A percentile compares a stretch with the other conserved stretches of the same genome.
Evolutionary conservation across 2,113 vertebrate genomes (phyloP).

Genomic region (Malurus melanocephalus): DNA sequence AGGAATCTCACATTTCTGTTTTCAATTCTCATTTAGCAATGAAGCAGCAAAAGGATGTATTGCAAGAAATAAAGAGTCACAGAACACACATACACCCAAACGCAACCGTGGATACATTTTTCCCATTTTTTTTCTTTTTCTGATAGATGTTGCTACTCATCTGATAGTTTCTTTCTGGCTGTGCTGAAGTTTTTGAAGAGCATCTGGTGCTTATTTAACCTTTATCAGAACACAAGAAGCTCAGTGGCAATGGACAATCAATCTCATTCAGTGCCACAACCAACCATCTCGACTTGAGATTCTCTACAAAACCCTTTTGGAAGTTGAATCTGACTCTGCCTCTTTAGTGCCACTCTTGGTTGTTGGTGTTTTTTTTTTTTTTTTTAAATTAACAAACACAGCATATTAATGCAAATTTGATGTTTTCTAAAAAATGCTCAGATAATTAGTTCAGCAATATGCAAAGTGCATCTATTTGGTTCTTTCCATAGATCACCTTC

Average conservation of each 20-base stretch:
- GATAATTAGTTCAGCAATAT: conserved; percentile 63
- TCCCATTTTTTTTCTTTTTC: conserved; percentile 18
- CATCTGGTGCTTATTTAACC: conserved; percentile 28
- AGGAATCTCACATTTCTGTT: neutral
- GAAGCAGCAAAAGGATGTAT: conserved; percentile 30
- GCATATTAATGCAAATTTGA: conserved; percentile 57
- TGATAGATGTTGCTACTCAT: conserved; percentile 23
- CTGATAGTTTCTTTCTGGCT: conserved; percentile 24
- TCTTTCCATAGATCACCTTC: conserved; percentile 70
- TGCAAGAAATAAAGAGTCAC: conserved; percentile 45
- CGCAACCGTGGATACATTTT: conserved; percentile 10
- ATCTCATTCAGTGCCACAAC: neutral
- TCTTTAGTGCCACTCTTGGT: conserved; percentile 38
- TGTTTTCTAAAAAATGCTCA: conserved; percentile 70
- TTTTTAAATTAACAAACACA: conserved; percentile 69
- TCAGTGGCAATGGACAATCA: conserved; percentile 28
- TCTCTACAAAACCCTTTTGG: neutral
- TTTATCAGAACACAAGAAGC: conserved; percentile 12
- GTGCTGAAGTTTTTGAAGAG: conserved; percentile 48
- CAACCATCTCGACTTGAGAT: conserved; percentile 6
- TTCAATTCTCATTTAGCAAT: conserved; percentile 13
- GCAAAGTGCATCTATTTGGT: conserved; percentile 73
- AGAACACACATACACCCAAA: conserved; percentile 46
- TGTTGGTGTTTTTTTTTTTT: neutral
- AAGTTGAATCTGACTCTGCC: conserved; percentile 29